Base-by-base conservation (phyloP, 2,113 vertebrate species). In the Dipodomys spectabilis region DNA sequence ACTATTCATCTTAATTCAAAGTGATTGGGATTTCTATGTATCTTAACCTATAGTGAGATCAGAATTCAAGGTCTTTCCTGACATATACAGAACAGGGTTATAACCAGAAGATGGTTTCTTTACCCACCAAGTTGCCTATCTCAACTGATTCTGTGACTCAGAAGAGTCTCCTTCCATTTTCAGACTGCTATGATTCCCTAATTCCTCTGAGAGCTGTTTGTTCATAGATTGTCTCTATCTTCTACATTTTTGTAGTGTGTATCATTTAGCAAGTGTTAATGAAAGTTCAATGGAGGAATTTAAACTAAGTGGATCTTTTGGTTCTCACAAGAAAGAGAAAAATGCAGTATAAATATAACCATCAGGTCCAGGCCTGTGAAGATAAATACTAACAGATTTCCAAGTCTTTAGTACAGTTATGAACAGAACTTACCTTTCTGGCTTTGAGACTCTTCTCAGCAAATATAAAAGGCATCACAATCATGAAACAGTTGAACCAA, bases 361-460 rank as follows among this genome's bases (percentile, higher is more conserved):
- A 23, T 88, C 4, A 7, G 13, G 60, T 92, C 44, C 64, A 88
- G 23, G 57, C 27, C 64, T 88, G 9, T 23, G 65, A 91, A 22
- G 35, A 79, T 73, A 74, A 68, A 79, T 86, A 62, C 57, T 82
- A 32, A 84, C 9, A 71, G 7, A 35, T 85, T 71, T 92, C 2
- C 28, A 91, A 88, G 84, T 93, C 90, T 80, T 90, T 92, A 23
- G 5, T 86, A 1, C 28, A 80, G 7, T 75, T 87, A 69, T 60
- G 4, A 19, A 64, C 44, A 44, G 44, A 88, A 62, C 1, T 80
- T 73, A 45, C 4, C 65, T 4, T 53, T 2, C 44, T 85, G 27
- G 15, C 39, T 71, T 89, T 79, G 49, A 39, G 13, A 39, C 16
- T 77, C 44, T 89, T 45, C 65, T 79, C 79, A 85, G 44, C 35